Conservation (phyloP, 2,797 vertebrate genomes). For the Cebuella pygmaea region DNA sequence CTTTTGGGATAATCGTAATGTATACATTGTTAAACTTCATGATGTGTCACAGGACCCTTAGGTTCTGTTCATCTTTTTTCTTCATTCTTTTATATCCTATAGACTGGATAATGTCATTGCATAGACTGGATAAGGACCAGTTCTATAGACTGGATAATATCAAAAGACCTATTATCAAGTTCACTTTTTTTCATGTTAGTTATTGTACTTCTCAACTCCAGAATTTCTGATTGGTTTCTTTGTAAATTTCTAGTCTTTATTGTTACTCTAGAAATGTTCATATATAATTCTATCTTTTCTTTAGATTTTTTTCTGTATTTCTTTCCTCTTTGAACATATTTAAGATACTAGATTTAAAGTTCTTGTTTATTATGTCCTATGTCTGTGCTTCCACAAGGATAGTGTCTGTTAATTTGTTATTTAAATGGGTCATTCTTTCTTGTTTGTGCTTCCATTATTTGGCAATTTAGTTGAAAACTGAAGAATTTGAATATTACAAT, state of each 20-base stretch:
- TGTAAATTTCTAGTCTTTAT: background rate
- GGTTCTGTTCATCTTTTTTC: background rate
- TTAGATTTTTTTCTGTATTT: background rate
- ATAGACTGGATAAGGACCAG: background rate
- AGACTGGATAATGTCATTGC: background rate
- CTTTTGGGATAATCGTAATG: background rate
- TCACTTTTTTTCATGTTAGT: background rate
- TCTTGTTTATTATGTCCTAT: background rate
- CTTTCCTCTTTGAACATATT: background rate
- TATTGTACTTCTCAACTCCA: background rate
- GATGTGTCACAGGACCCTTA: background rate
- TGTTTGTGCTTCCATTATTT: background rate
- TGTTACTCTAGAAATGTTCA: background rate
- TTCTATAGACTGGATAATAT: background rate
- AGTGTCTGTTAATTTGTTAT: background rate
- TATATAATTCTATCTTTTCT: background rate
- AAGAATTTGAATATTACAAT: background rate
- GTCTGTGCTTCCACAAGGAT: background rate
- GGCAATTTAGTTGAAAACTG: background rate
- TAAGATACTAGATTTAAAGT: background rate
- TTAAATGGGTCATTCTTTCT: background rate
- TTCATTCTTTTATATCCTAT: background rate
- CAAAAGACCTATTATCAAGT: background rate
- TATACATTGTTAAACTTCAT: background rate
- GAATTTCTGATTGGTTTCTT: background rate